Percentiles rank a stretch among this genome's conserved stretches.
Conservation (phyloP, 2,113 vertebrate genomes). For the Sebastes fasciatus region DNA sequence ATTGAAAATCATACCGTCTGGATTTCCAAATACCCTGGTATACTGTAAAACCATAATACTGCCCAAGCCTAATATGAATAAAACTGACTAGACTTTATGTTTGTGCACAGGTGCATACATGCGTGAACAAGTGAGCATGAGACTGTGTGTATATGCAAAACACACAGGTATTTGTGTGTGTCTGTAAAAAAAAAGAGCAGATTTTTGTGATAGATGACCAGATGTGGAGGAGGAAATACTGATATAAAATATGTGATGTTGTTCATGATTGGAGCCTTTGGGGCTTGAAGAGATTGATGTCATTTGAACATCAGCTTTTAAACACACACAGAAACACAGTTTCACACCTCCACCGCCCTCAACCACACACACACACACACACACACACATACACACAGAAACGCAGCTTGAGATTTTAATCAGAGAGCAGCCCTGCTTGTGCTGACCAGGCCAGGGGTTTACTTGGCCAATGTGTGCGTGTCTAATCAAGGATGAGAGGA, state of each 20-base stretch:
- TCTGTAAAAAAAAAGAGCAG: not conserved
- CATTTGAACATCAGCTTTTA: conserved; percentile 27
- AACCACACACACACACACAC: not conserved
- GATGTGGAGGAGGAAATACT: conserved; percentile 19
- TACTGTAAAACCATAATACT: too few species aligned
- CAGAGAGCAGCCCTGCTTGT: conserved; percentile 60
- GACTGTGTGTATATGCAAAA: not conserved
- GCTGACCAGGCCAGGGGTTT: conserved; percentile 74
- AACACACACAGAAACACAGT: conserved; percentile 23
- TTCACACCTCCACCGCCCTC: conserved; percentile 10
- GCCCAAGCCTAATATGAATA: not conserved
- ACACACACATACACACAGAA: conserved; percentile 12
- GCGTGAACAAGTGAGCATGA: not conserved
- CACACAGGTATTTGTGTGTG: not conserved
- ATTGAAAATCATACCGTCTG: too few species aligned
- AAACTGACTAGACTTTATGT: not conserved
- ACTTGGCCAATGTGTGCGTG: conserved; percentile 63
- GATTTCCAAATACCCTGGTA: too few species aligned
- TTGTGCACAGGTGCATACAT: not conserved
- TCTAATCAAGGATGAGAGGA: conserved; percentile 82
- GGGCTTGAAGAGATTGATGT: conserved; percentile 37
- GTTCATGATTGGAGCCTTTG: conserved; percentile 14
- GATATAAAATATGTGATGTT: not conserved
- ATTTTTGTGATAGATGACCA: conserved; percentile 3
- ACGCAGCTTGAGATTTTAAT: conserved; percentile 74